Evolutionary conservation across 2,888 invertebrate genomes (phyloP).

Genomic region (Hirtodrosophila histrioides): DNA sequence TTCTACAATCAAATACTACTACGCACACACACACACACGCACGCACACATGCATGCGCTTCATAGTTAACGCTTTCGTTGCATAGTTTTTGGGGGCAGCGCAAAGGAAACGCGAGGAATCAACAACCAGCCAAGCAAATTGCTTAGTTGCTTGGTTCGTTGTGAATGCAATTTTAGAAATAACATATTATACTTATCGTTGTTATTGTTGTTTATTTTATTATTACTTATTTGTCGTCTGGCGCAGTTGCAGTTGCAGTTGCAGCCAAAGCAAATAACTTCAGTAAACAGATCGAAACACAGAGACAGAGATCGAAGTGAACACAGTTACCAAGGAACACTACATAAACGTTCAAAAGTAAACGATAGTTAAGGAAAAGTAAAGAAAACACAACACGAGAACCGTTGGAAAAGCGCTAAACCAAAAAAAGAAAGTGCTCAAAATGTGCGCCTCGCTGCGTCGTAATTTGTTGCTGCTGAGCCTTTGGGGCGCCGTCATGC

Average conservation of each 20-base stretch:
- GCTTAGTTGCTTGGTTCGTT: not conserved
- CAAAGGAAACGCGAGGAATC: constrained; percentile 24
- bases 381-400: constrained; percentile 11
- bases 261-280: constrained; percentile 22
- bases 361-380: constrained; percentile 5
- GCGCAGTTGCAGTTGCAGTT: constrained; percentile 37
- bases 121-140: constrained; percentile 13
- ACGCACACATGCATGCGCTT: constrained; percentile 19
- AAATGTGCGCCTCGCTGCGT: constrained; percentile 75
- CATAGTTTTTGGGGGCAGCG: constrained; percentile 65
- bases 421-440: constrained; percentile 45
- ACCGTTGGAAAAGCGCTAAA: constrained; percentile 15
- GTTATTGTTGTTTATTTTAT: not conserved
- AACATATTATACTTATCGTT: not conserved
- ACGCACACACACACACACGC: constrained; percentile 45
- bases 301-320: constrained; percentile 24
- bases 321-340: constrained; percentile 11
- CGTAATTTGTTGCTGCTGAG: constrained; percentile 78
- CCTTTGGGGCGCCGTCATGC: constrained; percentile 69
- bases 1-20: constrained; percentile 79
- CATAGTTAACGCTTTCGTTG: constrained; percentile 54
- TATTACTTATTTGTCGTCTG: too few species aligned
- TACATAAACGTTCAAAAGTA: constrained; percentile 1
- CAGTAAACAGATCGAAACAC: constrained; percentile 9
- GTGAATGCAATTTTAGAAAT: too few species aligned